Percentiles rank a stretch among this genome's conserved stretches.
Evolutionary conservation across 2,888 invertebrate genomes (phyloP).

Genomic region (Heliconius hortense): DNA sequence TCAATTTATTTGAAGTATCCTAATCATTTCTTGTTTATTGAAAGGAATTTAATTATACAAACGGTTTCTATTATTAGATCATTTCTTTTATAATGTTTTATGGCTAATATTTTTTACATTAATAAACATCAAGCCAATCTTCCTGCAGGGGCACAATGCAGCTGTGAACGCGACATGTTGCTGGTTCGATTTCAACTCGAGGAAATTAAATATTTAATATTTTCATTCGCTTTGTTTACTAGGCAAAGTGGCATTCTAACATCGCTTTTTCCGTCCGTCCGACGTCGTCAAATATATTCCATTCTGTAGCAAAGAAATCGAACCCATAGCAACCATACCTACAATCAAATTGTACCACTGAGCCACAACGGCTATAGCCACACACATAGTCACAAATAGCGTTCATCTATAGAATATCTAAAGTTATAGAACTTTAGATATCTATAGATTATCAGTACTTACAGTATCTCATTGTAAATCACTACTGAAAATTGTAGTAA

Average conservation of each 20-base stretch:
- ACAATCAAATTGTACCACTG: background rate
- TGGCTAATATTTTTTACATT: background rate
- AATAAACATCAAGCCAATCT: background rate
- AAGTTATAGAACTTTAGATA: background rate
- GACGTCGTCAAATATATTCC: background rate
- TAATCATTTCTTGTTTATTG: constrained; percentile 4
- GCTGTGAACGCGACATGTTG: too few relatives aligned
- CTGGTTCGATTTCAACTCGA: too few relatives aligned
- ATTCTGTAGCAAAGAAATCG: background rate
- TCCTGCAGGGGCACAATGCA: too few relatives aligned
- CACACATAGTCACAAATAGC: too few relatives aligned
- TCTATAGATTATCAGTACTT: background rate
- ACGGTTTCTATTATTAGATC: background rate
- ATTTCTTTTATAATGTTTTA: background rate
- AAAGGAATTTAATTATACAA: background rate
- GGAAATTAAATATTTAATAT: too few relatives aligned
- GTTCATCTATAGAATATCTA: constrained; percentile 3
- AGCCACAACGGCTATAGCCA: background rate
- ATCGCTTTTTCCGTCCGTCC: too few relatives aligned
- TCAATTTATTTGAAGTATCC: background rate
- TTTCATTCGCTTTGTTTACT: too few relatives aligned
- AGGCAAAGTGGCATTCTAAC: too few relatives aligned
- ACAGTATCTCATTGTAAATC: constrained; percentile 6
- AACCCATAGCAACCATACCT: background rate
- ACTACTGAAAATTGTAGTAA: constrained; percentile 39